Conservation (phyloP, 23 tunicate genomes). For the Diplosoma virens region DNA sequence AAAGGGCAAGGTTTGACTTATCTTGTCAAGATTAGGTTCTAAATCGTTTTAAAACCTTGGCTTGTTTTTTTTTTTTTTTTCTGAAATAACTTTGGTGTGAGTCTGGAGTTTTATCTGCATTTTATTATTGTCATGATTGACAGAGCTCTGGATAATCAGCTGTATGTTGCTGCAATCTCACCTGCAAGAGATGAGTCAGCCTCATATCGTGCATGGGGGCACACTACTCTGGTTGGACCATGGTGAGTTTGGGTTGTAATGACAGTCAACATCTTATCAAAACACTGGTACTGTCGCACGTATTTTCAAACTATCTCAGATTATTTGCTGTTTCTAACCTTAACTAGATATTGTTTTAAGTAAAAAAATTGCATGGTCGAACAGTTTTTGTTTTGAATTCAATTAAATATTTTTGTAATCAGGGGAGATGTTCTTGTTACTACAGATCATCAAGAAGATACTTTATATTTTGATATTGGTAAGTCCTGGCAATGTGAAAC, state of each 20-base stretch:
- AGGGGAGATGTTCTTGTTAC: constrained; percentile 80
- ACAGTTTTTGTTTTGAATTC: neutral
- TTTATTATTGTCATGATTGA: too few species aligned
- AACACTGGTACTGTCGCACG: neutral
- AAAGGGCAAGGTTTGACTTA: constrained; percentile 82
- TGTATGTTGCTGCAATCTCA: constrained; percentile 80
- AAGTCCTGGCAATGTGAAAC: too few species aligned
- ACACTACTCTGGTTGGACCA: constrained; percentile 70
- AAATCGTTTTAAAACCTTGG: too few species aligned
- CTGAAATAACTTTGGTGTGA: too few species aligned
- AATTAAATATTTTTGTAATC: neutral
- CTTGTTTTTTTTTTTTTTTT: too few species aligned
- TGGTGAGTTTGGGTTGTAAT: constrained; percentile 48
- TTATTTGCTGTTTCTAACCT: neutral
- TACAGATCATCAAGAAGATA: constrained; percentile 69
- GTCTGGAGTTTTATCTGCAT: too few species aligned
- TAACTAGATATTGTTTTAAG: neutral
- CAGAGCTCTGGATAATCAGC: constrained; percentile 87
- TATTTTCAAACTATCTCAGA: neutral
- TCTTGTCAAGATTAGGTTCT: too few species aligned
- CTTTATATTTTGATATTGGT: constrained; percentile 67
- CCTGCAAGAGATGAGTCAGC: constrained; percentile 90
- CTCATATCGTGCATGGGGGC: constrained; percentile 84
- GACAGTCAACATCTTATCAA: neutral
- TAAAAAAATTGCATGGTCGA: too few species aligned